Conservation (phyloP, 2,888 invertebrate genomes). For the Belgica antarctica region DNA sequence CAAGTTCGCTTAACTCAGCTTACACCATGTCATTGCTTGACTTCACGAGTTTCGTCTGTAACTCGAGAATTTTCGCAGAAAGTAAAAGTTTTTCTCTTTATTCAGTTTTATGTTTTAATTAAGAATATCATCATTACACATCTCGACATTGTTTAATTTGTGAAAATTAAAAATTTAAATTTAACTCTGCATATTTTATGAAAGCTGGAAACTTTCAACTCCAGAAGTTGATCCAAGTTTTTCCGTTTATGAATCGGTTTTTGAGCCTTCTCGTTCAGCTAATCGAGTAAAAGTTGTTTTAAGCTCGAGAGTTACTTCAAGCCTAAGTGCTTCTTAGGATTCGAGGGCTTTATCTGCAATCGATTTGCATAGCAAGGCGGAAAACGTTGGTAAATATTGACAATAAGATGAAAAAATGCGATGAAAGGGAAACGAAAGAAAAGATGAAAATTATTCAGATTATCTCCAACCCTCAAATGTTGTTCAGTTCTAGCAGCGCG, state of each 20-base stretch:
- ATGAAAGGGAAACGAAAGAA: background rate
- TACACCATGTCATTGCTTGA: too few relatives aligned
- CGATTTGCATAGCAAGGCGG: background rate
- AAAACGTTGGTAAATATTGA: constrained; percentile 3
- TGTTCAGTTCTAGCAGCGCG: background rate
- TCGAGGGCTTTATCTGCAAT: constrained; percentile 11
- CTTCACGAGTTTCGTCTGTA: too few relatives aligned
- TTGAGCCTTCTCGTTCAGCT: too few relatives aligned
- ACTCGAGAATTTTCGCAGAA: background rate
- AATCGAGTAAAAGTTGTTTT: background rate
- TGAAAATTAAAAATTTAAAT: too few relatives aligned
- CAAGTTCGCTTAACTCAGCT: too few relatives aligned
- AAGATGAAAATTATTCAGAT: constrained; percentile 11
- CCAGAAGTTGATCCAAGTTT: too few relatives aligned
- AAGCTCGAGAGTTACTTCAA: background rate
- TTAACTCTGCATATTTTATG: too few relatives aligned
- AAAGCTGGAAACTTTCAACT: too few relatives aligned
- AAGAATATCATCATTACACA: background rate
- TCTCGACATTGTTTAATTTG: background rate
- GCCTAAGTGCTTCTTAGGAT: background rate
- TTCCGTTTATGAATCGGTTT: too few relatives aligned
- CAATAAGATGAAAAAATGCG: background rate
- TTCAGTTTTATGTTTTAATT: background rate
- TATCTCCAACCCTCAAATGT: constrained; percentile 7
- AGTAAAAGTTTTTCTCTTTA: background rate